phyloP scores from a whole-genome alignment of 1,140 invertebrate species.

The Microplitis demolitor region DNA sequence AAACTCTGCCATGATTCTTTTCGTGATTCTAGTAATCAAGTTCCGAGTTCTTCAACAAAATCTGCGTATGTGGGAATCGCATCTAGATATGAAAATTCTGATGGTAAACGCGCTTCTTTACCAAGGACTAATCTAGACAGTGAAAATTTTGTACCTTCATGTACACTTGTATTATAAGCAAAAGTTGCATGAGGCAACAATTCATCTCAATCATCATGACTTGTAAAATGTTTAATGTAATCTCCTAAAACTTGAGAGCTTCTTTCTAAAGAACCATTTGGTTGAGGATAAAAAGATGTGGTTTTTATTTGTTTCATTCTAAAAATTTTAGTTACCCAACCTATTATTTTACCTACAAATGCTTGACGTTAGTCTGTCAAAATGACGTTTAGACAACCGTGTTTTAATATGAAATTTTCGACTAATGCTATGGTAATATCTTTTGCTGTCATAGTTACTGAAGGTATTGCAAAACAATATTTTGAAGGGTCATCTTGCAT shows the following conservation, averaged over 20 bases:
- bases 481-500: slow-evolving; percentile 44
- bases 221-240: slow-evolving; percentile 37
- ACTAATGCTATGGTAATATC: slow-evolving; percentile 34
- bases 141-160: slow-evolving; percentile 18
- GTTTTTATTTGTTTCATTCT: slow-evolving; percentile 33
- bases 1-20: neutral
- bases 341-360: slow-evolving; percentile 33
- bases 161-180: slow-evolving; percentile 21
- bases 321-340: slow-evolving; percentile 34
- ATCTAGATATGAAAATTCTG: neutral
- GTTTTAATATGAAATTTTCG: slow-evolving; percentile 32
- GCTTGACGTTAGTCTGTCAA: slow-evolving; percentile 39
- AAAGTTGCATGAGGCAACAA: slow-evolving; percentile 35
- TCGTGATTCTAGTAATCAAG: neutral
- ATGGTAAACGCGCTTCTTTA: slow-evolving; percentile 8
- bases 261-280: slow-evolving; percentile 36
- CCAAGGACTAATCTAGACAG: slow-evolving; percentile 19
- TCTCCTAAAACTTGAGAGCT: slow-evolving; percentile 32
- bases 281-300: slow-evolving; percentile 34
- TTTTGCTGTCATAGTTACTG: slow-evolving; percentile 32
- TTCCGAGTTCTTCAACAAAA: neutral
- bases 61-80: slow-evolving; percentile 13
- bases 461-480: slow-evolving; percentile 30
- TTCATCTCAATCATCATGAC: slow-evolving; percentile 46
- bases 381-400: slow-evolving; percentile 36